Evolutionary conservation across 2,113 vertebrate species (phyloP), one percentile per base, ranked within the genome.

Genomic region (Pomatorhinus ruficollis): DNA sequence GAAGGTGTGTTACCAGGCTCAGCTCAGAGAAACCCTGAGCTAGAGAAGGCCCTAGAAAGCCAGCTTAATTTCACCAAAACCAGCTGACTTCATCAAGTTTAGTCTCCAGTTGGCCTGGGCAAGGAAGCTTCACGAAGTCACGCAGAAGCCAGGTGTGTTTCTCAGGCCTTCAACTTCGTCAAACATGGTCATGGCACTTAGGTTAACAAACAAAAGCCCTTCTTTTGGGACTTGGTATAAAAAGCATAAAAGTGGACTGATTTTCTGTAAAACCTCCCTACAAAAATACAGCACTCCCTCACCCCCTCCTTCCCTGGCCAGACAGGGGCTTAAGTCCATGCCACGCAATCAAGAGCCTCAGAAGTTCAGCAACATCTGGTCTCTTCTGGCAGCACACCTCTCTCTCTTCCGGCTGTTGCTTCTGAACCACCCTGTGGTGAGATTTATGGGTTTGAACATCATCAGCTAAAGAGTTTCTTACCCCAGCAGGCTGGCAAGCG

Each of bases 361-460:
- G n/a, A 65, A 85, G 60, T 57, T 81, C 64, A 64, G 80, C 56
- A 54, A 86, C 83, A 89, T 42, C 64, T 79, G 80, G 64, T 84
- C 64, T 89, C 68, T 66, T 56, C 44, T 7, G 37, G 74, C 53
- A 90, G 54, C 59, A 31, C 57, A 90, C 65, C 35, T 12, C 61
- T 91, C 44, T 92, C 42, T 92, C 37, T 79, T 70, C 78, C 33
- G 71, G 54, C 33, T 93, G 37, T 10, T 80, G 79, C 68, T 90
- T 92, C 63, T 59, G 50, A 96, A 89, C 27, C 45, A 79, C 28
- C 33, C 49, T 47, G 42, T 16, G 85, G 61, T 60, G 18, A 96
- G 87, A 95, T 95, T 88, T 93, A 91, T 85, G 39, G 18, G 18
- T 77, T 42, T 93, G 47, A 85, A 82, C 31, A 86, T 94, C 66